These are phyloP conservation scores for Morpho achilles DNA, from an alignment of 2,888 invertebrate genomes.

Conservation along the genomic window DNA sequence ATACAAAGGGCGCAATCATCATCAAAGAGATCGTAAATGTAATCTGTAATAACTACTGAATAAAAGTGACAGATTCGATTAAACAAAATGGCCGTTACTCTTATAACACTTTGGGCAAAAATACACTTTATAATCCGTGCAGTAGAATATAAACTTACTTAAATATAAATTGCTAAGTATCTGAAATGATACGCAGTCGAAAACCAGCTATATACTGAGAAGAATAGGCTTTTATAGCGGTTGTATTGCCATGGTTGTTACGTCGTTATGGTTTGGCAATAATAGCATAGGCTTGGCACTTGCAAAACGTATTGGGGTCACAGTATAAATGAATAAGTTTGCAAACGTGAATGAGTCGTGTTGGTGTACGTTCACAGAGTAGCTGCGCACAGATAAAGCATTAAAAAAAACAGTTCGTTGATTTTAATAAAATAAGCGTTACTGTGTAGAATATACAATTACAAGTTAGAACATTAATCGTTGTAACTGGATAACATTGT, in stretches of 20 bases:
- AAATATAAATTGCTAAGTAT: not conserved
- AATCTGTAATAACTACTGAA: constrained; percentile 11
- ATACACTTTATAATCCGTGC: not conserved
- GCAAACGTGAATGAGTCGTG: constrained; percentile 34
- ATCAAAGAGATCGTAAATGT: constrained; percentile 12
- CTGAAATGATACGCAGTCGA: not conserved
- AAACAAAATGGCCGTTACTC: constrained; percentile 6
- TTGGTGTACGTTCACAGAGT: constrained; percentile 24
- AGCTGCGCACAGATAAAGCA: constrained; percentile 13
- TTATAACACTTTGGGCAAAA: not conserved
- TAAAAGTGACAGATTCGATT: constrained; percentile 7
- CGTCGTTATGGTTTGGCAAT: constrained; percentile 8
- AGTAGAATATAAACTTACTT: not conserved
- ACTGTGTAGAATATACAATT: too few species aligned
- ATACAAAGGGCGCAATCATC: constrained; percentile 15
- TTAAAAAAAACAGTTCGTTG: not conserved
- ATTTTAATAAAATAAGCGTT: too few species aligned
- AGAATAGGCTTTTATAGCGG: not conserved
- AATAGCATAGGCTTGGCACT: constrained; percentile 35
- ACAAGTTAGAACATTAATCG: too few species aligned
- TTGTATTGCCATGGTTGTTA: not conserved
- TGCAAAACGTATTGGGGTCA: constrained; percentile 46
- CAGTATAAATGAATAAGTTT: constrained; percentile 39
- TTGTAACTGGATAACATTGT: too few species aligned
- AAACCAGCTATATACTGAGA: constrained; percentile 1